Evolutionary conservation across 2,797 vertebrate genomes (phyloP).

Genomic region (Takifugu rubripes): DNA sequence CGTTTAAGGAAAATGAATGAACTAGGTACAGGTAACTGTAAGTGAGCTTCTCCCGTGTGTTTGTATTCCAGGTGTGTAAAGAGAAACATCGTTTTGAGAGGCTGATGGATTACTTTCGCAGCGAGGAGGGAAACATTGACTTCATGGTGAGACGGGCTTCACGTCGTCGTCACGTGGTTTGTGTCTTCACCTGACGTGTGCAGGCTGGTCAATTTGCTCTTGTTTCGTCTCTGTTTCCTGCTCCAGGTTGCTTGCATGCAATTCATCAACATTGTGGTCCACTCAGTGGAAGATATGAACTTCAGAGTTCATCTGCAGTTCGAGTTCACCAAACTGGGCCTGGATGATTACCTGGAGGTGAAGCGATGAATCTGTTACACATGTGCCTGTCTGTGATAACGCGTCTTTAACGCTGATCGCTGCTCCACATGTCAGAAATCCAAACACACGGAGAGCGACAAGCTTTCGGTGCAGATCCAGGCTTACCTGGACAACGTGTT

Average conservation of each 20-base stretch:
- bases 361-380: neutral
- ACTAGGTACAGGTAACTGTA: no score
- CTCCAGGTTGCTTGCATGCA: conserved; percentile 94
- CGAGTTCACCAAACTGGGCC: conserved; percentile 93
- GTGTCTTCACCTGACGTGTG: neutral
- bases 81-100: conserved; percentile 96
- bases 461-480: conserved; percentile 97
- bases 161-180: neutral
- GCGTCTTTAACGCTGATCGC: neutral
- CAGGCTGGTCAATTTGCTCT: neutral
- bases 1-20: neutral
- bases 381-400: neutral
- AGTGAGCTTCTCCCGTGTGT: neutral
- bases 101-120: conserved; percentile 95
- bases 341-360: conserved; percentile 95
- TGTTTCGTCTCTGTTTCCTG: conserved; percentile 10
- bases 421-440: conserved; percentile 79
- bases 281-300: conserved; percentile 98
- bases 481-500: conserved; percentile 98
- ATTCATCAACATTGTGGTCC: conserved; percentile 97
- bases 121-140: conserved; percentile 96
- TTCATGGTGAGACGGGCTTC: conserved; percentile 82
- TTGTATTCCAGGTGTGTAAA: conserved; percentile 86
- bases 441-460: conserved; percentile 96
- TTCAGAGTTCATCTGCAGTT: conserved; percentile 94